Conservation (phyloP, 2,888 invertebrate genomes). For the Cantharis flavilabris region DNA sequence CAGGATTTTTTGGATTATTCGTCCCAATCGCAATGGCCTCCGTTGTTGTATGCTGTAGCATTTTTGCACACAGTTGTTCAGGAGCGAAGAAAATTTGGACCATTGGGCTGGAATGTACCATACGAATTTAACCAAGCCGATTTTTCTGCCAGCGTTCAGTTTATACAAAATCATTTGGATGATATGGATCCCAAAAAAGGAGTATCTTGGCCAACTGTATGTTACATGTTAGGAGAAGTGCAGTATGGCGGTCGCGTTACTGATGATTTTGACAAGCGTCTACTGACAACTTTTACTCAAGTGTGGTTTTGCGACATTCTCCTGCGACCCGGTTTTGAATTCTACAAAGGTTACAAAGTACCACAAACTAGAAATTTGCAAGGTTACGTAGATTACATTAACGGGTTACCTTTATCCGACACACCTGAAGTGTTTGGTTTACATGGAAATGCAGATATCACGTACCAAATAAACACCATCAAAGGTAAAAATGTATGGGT, state of each 20-base stretch:
- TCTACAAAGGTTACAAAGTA: conserved; percentile 91
- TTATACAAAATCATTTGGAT: conserved; percentile 94
- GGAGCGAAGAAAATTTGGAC: conserved; percentile 94
- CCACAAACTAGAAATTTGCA: conserved; percentile 81
- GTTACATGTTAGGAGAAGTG: conserved; percentile 96
- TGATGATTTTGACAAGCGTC: conserved; percentile 94
- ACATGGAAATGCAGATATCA: conserved; percentile 95
- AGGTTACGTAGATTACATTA: conserved; percentile 85
- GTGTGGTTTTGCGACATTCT: conserved; percentile 95
- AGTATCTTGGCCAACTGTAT: conserved; percentile 95
- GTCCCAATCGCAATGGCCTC: conserved; percentile 90
- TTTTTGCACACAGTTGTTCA: conserved; percentile 95
- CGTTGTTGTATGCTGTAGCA: conserved; percentile 89
- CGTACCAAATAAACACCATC: conserved; percentile 96
- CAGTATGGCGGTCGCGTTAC: conserved; percentile 86
- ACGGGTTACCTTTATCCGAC: conserved; percentile 77
- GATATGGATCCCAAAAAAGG: conserved; percentile 97
- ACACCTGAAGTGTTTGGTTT: conserved; percentile 97
- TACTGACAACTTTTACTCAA: conserved; percentile 90
- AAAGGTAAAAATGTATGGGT: conserved; percentile 61
- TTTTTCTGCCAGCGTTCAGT: conserved; percentile 93
- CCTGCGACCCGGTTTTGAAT: conserved; percentile 86
- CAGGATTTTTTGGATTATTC: conserved; percentile 94
- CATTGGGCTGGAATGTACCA: conserved; percentile 95
- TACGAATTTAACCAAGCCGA: conserved; percentile 98